phyloP scores from a whole-genome alignment of 1,140 invertebrate genomes.

The Chrysomallon squamiferum region DNA sequence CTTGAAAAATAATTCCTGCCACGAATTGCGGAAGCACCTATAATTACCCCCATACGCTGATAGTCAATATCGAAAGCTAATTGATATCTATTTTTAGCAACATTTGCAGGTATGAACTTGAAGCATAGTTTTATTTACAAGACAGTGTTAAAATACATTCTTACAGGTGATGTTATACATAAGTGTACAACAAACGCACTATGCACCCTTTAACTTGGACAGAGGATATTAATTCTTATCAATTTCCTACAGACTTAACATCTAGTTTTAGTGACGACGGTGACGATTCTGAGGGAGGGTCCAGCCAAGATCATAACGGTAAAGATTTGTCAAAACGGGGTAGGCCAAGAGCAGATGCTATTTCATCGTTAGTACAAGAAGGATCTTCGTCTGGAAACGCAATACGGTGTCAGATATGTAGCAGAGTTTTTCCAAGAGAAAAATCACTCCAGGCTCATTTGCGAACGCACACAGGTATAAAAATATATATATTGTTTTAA shows the following conservation, averaged over 20 bases:
- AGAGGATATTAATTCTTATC: slow-evolving; percentile 14
- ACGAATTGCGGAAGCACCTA: neutral
- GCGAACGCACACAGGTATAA: slow-evolving; percentile 78
- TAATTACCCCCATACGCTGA: neutral
- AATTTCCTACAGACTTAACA: slow-evolving; percentile 9
- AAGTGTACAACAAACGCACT: neutral
- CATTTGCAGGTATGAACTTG: slow-evolving; percentile 6
- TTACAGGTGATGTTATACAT: too few species aligned
- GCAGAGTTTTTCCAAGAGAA: slow-evolving; percentile 79
- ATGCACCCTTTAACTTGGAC: slow-evolving; percentile 32
- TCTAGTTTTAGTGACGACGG: neutral
- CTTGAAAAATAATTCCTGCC: too few species aligned
- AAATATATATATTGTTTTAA: too few species aligned
- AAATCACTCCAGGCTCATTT: slow-evolving; percentile 84
- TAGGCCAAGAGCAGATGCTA: slow-evolving; percentile 76
- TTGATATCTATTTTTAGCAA: too few species aligned
- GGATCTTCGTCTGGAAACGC: slow-evolving; percentile 75
- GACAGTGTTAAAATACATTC: slow-evolving; percentile 4
- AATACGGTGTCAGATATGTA: slow-evolving; percentile 79
- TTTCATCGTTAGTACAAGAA: slow-evolving; percentile 76
- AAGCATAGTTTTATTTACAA: slow-evolving; percentile 6
- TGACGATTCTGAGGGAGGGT: neutral
- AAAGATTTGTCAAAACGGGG: slow-evolving; percentile 62
- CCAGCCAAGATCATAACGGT: neutral
- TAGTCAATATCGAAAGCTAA: too few species aligned